A percentile compares a stretch with the other conserved stretches of the same genome.
Evolutionary conservation across 2,113 vertebrate genomes (phyloP).

Genomic region (Xiphias gladius): DNA sequence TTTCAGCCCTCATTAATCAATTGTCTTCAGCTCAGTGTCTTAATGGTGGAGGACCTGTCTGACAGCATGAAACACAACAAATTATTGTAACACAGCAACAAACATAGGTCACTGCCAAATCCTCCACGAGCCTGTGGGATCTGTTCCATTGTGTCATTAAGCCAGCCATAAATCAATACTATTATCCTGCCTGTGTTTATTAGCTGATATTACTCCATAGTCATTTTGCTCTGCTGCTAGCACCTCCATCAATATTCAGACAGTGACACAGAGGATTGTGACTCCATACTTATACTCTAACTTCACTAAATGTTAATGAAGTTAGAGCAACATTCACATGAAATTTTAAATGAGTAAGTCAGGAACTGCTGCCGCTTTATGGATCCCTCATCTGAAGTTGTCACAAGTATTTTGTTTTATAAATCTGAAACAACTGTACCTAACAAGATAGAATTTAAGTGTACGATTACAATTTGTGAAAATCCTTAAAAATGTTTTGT

Average conservation of each 20-base stretch:
- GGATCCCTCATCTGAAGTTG: constrained; percentile 5
- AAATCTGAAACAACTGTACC: background rate
- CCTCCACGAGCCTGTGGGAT: constrained; percentile 39
- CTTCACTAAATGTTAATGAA: constrained; percentile 31
- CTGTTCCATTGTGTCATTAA: constrained; percentile 64
- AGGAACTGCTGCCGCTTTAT: background rate
- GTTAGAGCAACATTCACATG: constrained; percentile 22
- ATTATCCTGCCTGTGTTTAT: constrained; percentile 65
- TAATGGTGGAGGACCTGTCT: constrained; percentile 19
- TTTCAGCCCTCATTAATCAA: constrained; percentile 37
- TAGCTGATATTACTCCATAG: constrained; percentile 66
- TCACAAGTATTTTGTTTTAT: constrained; percentile 27
- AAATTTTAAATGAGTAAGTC: constrained; percentile 3
- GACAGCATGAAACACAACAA: constrained; percentile 49
- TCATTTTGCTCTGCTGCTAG: constrained; percentile 37
- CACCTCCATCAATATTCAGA: constrained; percentile 56
- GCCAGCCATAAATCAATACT: constrained; percentile 63
- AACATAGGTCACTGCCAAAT: constrained; percentile 51
- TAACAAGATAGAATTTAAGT: background rate
- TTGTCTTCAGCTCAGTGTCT: constrained; percentile 28
- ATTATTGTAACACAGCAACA: constrained; percentile 46
- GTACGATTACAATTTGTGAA: no score
- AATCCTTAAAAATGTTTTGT: no score
- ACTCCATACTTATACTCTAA: constrained; percentile 6
- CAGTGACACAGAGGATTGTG: constrained; percentile 14